Conservation (phyloP, 2,888 invertebrate species). For the Microplitis manilae region DNA sequence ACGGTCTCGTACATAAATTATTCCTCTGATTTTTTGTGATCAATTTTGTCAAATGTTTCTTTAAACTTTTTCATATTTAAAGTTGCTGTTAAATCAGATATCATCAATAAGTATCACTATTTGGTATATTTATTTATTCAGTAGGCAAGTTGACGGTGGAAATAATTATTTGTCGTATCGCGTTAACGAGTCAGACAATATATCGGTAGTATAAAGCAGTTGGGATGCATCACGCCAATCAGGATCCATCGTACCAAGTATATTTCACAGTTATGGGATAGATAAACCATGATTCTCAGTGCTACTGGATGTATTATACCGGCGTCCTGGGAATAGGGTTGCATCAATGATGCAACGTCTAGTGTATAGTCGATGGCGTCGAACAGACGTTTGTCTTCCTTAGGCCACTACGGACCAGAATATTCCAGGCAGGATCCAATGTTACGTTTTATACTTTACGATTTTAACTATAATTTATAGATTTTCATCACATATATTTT, state of each 20-base stretch:
- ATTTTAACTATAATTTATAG: background rate
- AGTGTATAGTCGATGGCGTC: conserved; percentile 53
- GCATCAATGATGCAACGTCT: conserved; percentile 70
- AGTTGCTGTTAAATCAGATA: background rate
- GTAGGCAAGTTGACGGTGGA: background rate
- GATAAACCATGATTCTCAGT: conserved; percentile 67
- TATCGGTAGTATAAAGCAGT: background rate
- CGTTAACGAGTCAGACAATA: background rate
- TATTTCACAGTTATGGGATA: conserved; percentile 69
- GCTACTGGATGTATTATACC: conserved; percentile 61
- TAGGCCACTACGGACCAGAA: conserved; percentile 48
- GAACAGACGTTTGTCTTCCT: conserved; percentile 68
- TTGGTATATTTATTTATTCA: background rate
- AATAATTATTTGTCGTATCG: conserved; percentile 56
- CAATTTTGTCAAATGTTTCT: background rate
- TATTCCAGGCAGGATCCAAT: conserved; percentile 23
- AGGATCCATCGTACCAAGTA: conserved; percentile 58
- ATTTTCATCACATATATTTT: background rate
- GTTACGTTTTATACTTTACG: background rate
- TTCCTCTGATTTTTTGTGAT: conserved; percentile 1
- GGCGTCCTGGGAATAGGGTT: conserved; percentile 66
- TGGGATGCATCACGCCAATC: conserved; percentile 57
- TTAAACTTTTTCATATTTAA: background rate
- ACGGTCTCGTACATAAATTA: conserved; percentile 9
- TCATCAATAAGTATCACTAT: background rate